These are phyloP conservation scores for Hydrozoanthus gracilis DNA, from an alignment of 92 coral and sea anemone genomes.

Conservation along the genomic window DNA sequence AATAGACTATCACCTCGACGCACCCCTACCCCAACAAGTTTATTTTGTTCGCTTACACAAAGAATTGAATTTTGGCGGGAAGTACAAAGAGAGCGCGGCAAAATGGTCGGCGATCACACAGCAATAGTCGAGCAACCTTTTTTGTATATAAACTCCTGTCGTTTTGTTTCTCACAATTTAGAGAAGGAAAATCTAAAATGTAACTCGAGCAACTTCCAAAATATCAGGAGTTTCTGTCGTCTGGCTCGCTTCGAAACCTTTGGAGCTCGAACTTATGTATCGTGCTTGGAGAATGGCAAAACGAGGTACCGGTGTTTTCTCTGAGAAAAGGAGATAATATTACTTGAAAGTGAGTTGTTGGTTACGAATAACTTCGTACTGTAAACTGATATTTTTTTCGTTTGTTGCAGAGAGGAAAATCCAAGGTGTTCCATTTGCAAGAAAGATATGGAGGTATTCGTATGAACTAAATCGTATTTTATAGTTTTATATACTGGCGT, in stretches of 20 bases:
- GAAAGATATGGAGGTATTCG: conserved; percentile 20
- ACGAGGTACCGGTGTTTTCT: conserved; percentile 11
- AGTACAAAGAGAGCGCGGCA: not conserved
- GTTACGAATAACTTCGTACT: not conserved
- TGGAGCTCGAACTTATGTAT: not conserved
- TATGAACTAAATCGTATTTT: not conserved
- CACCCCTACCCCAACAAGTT: not conserved
- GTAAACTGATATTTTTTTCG: not conserved
- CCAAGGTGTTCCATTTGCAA: conserved; percentile 10
- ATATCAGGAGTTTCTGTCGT: not conserved
- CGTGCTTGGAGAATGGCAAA: conserved; percentile 13
- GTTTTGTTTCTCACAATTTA: not conserved
- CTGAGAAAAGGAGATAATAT: not conserved
- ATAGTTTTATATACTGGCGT: not conserved
- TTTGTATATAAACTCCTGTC: not conserved
- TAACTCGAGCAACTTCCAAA: not conserved
- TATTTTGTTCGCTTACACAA: conserved; percentile 8
- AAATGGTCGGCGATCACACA: conserved; percentile 21
- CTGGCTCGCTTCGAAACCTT: not conserved
- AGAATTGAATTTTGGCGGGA: conserved; percentile 34
- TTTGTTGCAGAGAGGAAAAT: conserved; percentile 14
- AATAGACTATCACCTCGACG: not conserved
- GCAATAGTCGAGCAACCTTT: not conserved
- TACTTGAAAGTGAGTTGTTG: not conserved
- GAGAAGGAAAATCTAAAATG: conserved; percentile 25